These are phyloP conservation scores for Emys orbicularis DNA, from an alignment of 2,797 vertebrate genomes.

Conservation along the genomic window DNA sequence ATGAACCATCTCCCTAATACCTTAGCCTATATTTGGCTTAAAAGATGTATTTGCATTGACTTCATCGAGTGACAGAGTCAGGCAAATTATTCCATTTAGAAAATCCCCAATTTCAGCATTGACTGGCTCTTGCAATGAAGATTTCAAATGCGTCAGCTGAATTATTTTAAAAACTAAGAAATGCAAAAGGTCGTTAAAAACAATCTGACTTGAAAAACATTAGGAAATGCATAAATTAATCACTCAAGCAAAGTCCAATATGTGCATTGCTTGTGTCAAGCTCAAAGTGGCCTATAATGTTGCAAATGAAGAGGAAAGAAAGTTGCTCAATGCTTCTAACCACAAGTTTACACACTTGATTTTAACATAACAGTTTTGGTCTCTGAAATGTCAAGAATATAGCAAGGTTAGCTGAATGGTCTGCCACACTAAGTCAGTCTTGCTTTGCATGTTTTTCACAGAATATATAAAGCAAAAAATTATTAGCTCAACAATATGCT, in stretches of 20 bases:
- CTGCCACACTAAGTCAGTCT: fast-evolving
- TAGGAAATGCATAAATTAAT: not conserved
- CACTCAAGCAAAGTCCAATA: not conserved
- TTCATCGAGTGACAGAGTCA: not conserved
- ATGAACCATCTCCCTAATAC: not conserved
- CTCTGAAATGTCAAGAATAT: not conserved
- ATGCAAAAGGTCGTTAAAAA: not conserved
- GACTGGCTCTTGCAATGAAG: not conserved
- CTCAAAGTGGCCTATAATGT: constrained; percentile 1
- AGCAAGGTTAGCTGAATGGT: fast-evolving
- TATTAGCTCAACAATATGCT: not conserved
- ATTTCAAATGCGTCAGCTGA: constrained; percentile 1
- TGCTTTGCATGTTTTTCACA: not conserved
- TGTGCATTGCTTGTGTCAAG: not conserved
- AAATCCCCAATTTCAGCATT: not conserved
- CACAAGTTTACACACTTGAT: constrained; percentile 7
- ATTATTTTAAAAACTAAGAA: not conserved
- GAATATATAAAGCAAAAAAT: not conserved
- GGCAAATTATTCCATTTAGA: not conserved
- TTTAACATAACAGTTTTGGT: not conserved
- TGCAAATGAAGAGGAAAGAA: constrained; percentile 54
- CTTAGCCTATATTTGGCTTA: not conserved
- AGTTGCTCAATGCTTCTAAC: constrained; percentile 34
- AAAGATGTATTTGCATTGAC: not conserved
- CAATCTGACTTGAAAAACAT: not conserved